Conservation (phyloP, 2,888 invertebrate species). For the Himalopsyche tibetana region DNA sequence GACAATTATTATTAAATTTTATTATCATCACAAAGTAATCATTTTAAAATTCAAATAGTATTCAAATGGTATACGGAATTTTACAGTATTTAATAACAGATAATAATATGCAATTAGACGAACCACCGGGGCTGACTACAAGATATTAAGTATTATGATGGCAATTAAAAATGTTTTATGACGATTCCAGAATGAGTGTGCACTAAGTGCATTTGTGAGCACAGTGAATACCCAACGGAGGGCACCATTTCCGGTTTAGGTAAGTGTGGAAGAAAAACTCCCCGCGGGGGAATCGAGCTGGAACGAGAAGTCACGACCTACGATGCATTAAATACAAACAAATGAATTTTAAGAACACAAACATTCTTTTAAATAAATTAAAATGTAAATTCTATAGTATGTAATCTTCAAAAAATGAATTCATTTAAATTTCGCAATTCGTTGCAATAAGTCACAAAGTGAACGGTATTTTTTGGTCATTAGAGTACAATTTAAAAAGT, state of each 20-base stretch:
- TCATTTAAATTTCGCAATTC: too few relatives aligned
- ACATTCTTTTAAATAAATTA: neutral
- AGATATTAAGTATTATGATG: too few relatives aligned
- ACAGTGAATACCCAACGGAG: neutral
- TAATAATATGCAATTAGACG: conserved; percentile 17
- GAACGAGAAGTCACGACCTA: conserved; percentile 11
- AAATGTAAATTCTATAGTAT: too few relatives aligned
- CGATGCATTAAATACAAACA: neutral
- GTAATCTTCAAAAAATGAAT: too few relatives aligned
- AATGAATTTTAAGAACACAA: neutral
- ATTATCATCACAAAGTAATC: neutral
- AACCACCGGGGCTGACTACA: neutral
- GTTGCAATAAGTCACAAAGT: too few relatives aligned
- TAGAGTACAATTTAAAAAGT: too few relatives aligned
- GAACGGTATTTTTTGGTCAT: too few relatives aligned
- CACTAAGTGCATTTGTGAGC: neutral
- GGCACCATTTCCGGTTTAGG: conserved; percentile 5
- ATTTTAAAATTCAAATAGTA: neutral
- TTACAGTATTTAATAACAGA: neutral
- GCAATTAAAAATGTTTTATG: conserved; percentile 20
- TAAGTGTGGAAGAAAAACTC: conserved; percentile 14
- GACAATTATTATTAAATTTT: neutral
- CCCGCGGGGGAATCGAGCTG: neutral
- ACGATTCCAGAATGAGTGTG: neutral
- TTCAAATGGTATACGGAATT: neutral